Evolutionary conservation across 2,888 invertebrate species (phyloP).

Genomic region (Pollenia angustigena): DNA sequence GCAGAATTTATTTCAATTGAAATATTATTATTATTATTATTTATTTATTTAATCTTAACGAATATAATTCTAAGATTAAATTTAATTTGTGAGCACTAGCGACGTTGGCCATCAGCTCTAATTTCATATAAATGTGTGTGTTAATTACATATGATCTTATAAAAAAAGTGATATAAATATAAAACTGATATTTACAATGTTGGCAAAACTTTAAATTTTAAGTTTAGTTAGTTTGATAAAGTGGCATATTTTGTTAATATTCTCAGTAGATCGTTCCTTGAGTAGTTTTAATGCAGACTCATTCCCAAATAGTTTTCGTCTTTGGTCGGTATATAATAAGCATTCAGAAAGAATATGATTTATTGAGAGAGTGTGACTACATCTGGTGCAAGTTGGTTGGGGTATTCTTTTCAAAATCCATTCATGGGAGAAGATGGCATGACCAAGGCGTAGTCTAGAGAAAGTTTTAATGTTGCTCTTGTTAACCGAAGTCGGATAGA

Average conservation of each 20-base stretch:
- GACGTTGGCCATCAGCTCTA: slow-evolving; percentile 7
- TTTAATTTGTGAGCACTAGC: slow-evolving; percentile 4
- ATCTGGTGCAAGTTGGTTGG: slow-evolving; percentile 7
- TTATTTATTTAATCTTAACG: too few relatives aligned
- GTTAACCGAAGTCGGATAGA: slow-evolving; percentile 1
- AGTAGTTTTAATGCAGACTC: too few relatives aligned
- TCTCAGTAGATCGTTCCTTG: slow-evolving; percentile 3
- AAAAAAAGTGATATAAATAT: too few relatives aligned
- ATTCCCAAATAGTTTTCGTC: background rate
- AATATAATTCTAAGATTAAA: slow-evolving; percentile 25
- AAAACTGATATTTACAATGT: too few relatives aligned
- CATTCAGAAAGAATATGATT: slow-evolving; percentile 8
- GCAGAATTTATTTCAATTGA: too few relatives aligned
- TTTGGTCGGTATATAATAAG: too few relatives aligned
- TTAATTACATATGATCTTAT: too few relatives aligned
- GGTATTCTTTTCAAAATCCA: slow-evolving; percentile 8
- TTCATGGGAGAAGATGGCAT: slow-evolving; percentile 20
- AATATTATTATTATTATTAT: too few relatives aligned
- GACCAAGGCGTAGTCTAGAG: too few relatives aligned
- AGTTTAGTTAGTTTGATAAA: slow-evolving; percentile 12
- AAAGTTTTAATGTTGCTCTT: background rate
- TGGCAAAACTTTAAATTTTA: background rate
- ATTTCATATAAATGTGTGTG: background rate
- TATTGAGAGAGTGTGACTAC: background rate
- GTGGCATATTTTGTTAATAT: slow-evolving; percentile 1